phyloP scores from a whole-genome alignment of 2,888 invertebrate species.

The Agonopterix alstromeriana region DNA sequence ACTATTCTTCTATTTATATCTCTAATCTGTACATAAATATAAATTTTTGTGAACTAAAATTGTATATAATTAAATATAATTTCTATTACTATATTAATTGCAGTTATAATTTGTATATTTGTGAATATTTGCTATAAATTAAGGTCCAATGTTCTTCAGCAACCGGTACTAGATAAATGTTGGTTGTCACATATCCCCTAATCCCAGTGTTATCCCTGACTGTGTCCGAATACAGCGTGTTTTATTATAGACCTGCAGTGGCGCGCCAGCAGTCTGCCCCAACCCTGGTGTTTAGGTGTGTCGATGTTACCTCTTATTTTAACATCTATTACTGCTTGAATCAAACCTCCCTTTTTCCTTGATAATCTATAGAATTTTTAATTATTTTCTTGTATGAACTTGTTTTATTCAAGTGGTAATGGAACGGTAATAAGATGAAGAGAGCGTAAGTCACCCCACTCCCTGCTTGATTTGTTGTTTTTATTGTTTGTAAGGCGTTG shows the following conservation, averaged over 20 bases:
- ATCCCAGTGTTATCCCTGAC: constrained; percentile 36
- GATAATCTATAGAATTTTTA: background rate
- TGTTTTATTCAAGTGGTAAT: constrained; percentile 48
- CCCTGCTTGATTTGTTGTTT: constrained; percentile 48
- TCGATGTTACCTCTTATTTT: constrained; percentile 68
- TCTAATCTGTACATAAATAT: background rate
- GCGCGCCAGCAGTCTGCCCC: constrained; percentile 76
- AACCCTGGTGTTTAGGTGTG: constrained; percentile 78
- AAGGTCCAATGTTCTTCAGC: no score
- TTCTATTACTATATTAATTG: no score
- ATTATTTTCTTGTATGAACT: background rate
- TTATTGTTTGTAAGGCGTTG: constrained; percentile 42
- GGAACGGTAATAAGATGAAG: constrained; percentile 16
- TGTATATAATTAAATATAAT: background rate
- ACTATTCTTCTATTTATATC: background rate
- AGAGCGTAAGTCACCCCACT: constrained; percentile 10
- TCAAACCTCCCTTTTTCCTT: constrained; percentile 15
- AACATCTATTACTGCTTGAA: constrained; percentile 52
- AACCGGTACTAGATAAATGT: constrained; percentile 10
- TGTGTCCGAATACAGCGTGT: constrained; percentile 63
- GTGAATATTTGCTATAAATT: no score
- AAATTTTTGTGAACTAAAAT: background rate
- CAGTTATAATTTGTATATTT: no score
- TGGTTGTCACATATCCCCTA: constrained; percentile 11
- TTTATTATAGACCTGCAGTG: constrained; percentile 77